Evolutionary conservation across 2,113 vertebrate species (phyloP), one percentile per base, ranked within the genome.

Genomic region (Hippocampus guttulatus): DNA sequence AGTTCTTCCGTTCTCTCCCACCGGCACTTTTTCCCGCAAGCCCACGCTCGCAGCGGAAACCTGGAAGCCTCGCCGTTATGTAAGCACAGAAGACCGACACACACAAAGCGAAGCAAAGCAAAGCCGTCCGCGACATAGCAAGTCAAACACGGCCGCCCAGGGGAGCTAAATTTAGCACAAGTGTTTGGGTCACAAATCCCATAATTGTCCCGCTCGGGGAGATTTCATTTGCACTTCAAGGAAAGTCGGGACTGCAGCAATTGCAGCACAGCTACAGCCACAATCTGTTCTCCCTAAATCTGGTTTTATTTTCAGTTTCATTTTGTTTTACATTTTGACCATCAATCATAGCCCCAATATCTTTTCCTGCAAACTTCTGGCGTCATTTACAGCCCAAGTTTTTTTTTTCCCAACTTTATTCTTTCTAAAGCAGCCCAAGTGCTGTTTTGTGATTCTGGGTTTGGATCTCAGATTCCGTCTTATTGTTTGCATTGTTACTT

Each of bases 11-110:
- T 25, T 65, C 41, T 12, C 64, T 65, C 64, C 64, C 43, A 65
- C 64, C 43, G 64, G n/a, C 64, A 45, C 41, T 27, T 65, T 65
- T 27, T 47, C 64, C 64, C 64, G 38, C 64, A 65, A 65, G 64
- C 64, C 64, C 64, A 65, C 64, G 64, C 64, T 65, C 41, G 41
- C 64, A 65, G 64, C 64, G 64, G 64, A 65, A 49, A 43, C 64
- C 64, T 65, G 64, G 64, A 65, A 65, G 64, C 64, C 23, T 49
- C 41, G 43, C 23, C 64, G 23, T 65, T 65, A 65, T 65, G 64
- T 65, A 65, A 65, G 64, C 64, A 43, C 14, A 47, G 23, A 47
- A 23, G n/a, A 65, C n/a, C 43, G 41, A 65, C n/a, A 47, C n/a
- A 25, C 41, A 65, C 41, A 65, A 64, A 65, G 23, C 14, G 14